Base-by-base conservation (phyloP, 2,113 vertebrate genomes). In the Xiphophorus hellerii region DNA sequence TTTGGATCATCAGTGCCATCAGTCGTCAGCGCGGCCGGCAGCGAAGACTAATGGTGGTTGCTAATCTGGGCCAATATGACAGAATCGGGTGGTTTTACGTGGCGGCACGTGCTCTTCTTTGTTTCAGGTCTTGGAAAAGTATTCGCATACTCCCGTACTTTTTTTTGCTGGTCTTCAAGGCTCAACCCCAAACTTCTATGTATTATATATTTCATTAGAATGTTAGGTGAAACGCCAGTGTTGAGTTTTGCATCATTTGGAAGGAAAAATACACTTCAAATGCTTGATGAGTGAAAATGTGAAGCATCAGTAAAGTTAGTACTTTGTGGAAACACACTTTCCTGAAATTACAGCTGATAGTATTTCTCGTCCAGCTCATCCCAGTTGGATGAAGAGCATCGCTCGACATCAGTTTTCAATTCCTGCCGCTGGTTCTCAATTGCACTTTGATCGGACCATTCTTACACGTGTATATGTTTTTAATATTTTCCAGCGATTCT, bases 41-140 rank as follows among this genome's bases (percentile, higher is more conserved):
- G 71, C 71, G 76, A 69, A 80, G 76, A 87, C 61, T 17, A 37
- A 85, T 75, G 78, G 71, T 2, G 3, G 67, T 58, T 65, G 73
- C 60, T 37, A 37, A 83, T 81, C 54, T 73, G 68, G 74, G 89
- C 74, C 75, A 85, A 76, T 65, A 60, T 70, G 79, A 86, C 51
- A 60, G 80, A 87, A 75, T 70, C 66, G 74, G 81, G 66, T 54
- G 79, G 70, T 63, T 58, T 74, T 75, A 65, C 11, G 65, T 27
- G 33, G 69, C 9, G 60, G 29, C 62, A 62, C 27, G 10, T 0
- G 2, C 64, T 61, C 28, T 72, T 35, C 9, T 72, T 11, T 31
- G 51, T 5, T 39, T 25, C 12, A 33, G 14, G 13, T 25, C 20
- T 22, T 54, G 48, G 20, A 54, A 54, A 25, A 20, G 48, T 54